Evolutionary conservation across 1,140 invertebrate species (phyloP).

Genomic region (Teleogryllus occipitalis): DNA sequence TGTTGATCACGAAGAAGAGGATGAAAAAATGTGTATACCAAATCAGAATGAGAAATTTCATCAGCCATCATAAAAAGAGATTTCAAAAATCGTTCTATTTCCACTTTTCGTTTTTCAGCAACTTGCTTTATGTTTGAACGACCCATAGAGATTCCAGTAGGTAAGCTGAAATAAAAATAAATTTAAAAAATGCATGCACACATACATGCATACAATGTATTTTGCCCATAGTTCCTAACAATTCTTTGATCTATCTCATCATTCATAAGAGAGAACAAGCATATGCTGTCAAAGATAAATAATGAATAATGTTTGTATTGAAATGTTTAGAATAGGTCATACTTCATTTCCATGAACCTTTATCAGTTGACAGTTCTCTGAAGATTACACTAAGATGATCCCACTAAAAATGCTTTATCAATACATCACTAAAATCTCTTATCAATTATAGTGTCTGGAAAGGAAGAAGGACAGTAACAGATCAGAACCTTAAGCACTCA

Average conservation of each 20-base stretch:
- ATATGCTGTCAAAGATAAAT: not conserved
- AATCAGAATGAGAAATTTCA: constrained; percentile 90
- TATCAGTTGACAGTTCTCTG: not conserved
- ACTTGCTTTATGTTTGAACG: constrained; percentile 91
- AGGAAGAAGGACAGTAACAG: no score
- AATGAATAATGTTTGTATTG: not conserved
- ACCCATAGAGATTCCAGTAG: constrained; percentile 72
- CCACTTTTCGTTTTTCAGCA: constrained; percentile 76
- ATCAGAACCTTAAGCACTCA: no score
- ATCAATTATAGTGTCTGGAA: not conserved
- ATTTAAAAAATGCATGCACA: not conserved
- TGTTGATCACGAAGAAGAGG: constrained; percentile 84
- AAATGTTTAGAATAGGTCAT: not conserved
- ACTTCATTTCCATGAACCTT: not conserved
- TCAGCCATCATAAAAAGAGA: constrained; percentile 79
- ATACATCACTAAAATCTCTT: not conserved
- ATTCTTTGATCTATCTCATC: no score
- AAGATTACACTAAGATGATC: not conserved
- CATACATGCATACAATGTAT: not conserved
- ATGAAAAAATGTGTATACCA: constrained; percentile 98
- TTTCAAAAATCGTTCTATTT: constrained; percentile 80
- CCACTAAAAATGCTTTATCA: not conserved
- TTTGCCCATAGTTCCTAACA: not conserved
- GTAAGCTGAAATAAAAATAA: constrained; percentile 49
- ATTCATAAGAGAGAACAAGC: no score